Base-by-base conservation (phyloP, 2,888 invertebrate species). In the Cerceris ruficornis region DNA sequence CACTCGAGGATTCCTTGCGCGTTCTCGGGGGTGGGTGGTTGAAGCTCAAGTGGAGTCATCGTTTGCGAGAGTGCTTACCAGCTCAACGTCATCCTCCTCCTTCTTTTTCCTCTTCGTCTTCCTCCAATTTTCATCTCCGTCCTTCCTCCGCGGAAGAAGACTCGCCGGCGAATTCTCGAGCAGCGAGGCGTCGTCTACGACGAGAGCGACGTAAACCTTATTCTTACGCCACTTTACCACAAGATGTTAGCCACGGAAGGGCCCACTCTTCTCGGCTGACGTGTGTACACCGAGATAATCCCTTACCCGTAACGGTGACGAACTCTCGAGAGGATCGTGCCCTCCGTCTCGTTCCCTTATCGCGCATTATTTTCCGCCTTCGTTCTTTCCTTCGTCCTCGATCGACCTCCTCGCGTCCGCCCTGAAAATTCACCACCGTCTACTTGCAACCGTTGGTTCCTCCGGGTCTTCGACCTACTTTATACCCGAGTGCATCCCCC, bases 141-240 rank as follows among this genome's bases (percentile, higher is more conserved):
- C 75, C 72, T 83, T 70, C 76, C 72, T 86, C 81, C 77, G 61
- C 75, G 80, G 75, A 46, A 86, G 83, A 88, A 87, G 85, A 87
- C 87, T 81, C 76, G 66, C 62, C 77, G 81, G 81, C 79, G 86
- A 81, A 77, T 81, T 84, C 82, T 86, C 83, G 80, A 86, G 87
- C 81, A 80, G 79, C 83, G 80, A 80, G 82, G 83, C 81, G 82
- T 83, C 86, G 83, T 86, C 82, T 84, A 81, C 81, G 81, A 85
- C 85, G 76, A 85, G 79, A 74, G 72, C 84, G 86, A 85, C 84
- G 89, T 87, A 91, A 92, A 92, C 91, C 91, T 92, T 92, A 92
- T 92, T 92, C 92, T 92, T 92, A 91, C 91, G 90, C 91, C 88
- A 91, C 92, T 91, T 90, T 91, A 86, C 86, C 88, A 89, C 88